Percentiles rank a stretch among this genome's conserved stretches.
phyloP scores from a whole-genome alignment of 2,797 vertebrate species.

The Chloroceryle amazona region DNA sequence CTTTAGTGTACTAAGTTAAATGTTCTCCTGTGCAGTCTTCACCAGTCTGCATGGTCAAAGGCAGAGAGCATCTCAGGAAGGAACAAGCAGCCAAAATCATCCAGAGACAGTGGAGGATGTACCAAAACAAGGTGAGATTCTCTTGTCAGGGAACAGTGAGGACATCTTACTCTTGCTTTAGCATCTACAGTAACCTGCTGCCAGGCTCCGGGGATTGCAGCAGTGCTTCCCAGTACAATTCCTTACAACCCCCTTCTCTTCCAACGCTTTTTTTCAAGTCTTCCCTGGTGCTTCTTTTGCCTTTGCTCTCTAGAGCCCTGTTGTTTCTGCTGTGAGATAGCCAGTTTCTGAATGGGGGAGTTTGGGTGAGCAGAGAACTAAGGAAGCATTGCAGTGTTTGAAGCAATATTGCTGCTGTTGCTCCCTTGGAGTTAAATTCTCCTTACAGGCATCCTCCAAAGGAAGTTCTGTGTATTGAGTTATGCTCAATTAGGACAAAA shows the following conservation, averaged over 20 bases:
- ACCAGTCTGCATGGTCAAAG: not conserved
- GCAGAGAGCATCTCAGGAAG: constrained; percentile 37
- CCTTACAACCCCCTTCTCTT: not conserved
- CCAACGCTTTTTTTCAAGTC: not conserved
- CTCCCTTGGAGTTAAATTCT: not conserved
- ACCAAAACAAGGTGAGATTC: constrained; percentile 80
- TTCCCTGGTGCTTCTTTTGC: not conserved
- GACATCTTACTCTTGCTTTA: not conserved
- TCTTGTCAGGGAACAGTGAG: not conserved
- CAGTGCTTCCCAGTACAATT: not conserved
- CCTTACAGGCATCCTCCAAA: not conserved
- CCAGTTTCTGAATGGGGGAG: not conserved
- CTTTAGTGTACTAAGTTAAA: not conserved
- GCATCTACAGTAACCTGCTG: not conserved
- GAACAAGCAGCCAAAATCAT: constrained; percentile 82
- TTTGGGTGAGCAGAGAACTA: not conserved
- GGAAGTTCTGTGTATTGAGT: not conserved
- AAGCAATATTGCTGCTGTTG: not conserved
- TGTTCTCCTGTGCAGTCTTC: not conserved
- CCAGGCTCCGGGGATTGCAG: not conserved
- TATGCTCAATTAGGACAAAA: not conserved
- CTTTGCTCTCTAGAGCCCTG: not conserved
- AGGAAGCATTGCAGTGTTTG: not conserved
- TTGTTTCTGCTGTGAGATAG: not conserved
- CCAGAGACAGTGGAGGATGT: constrained; percentile 84